These are phyloP conservation scores for Myiotriccus ornatus DNA, from an alignment of 2,797 vertebrate genomes.

Conservation along the genomic window DNA sequence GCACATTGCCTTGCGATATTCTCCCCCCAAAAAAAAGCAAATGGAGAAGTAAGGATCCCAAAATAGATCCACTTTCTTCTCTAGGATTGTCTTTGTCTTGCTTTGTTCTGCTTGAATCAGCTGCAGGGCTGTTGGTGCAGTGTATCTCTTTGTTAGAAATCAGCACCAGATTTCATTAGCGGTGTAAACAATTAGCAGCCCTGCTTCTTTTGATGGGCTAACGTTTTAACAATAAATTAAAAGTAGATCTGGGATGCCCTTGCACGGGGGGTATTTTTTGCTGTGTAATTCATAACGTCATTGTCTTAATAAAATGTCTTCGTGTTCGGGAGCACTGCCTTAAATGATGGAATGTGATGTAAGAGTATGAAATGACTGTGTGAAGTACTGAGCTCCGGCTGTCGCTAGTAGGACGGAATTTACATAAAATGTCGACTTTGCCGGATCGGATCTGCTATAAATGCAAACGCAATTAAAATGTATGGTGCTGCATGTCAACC, in stretches of 20 bases:
- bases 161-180: neutral
- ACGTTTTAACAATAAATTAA: slow-evolving; percentile 2
- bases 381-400: neutral
- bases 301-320: slow-evolving; percentile 55
- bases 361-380: slow-evolving; percentile 34
- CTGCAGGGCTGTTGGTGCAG: slow-evolving; percentile 53
- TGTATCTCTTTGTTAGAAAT: slow-evolving; percentile 59
- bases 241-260: neutral
- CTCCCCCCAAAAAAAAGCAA: neutral
- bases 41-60: slow-evolving; percentile 16
- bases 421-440: slow-evolving; percentile 33
- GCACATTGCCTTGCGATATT: neutral
- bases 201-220: neutral
- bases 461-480: neutral
- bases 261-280: neutral
- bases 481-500: neutral
- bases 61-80: slow-evolving; percentile 25
- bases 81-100: slow-evolving; percentile 58
- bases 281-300: slow-evolving; percentile 52
- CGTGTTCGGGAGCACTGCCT: neutral
- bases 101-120: slow-evolving; percentile 59
- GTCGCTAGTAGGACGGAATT: neutral
- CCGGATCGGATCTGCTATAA: neutral
- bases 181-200: neutral
- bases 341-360: slow-evolving; percentile 49